Base-by-base conservation (phyloP, 2,888 invertebrate species). In the Ochropleura leucogaster region DNA sequence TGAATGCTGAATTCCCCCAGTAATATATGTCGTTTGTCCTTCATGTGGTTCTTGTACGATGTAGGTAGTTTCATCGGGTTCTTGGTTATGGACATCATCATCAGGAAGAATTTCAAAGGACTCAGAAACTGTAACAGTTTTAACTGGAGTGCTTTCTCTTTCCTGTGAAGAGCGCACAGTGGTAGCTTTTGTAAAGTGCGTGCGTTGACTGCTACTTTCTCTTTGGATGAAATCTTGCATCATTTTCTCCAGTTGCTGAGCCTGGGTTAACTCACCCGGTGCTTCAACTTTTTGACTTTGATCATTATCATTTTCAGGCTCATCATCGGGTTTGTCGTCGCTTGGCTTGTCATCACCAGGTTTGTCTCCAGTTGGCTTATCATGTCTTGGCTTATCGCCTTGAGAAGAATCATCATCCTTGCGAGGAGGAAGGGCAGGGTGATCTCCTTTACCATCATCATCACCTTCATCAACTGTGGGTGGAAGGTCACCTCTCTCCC, bases 401-500 rank as follows among this genome's bases (percentile, higher is more conserved):
- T 18, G 62, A 14, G 74, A 69, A 62, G 78, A 70, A 30, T 83
- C 88, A 20, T 86, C 79, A 65, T 85, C 76, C 7, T 84, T 72
- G 55, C 86, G 86, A 49, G 90, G 87, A 67, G 89, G 91, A 49
- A 89, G 79, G 10, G 87, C 80, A 6, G 91, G 91, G 65, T 89
- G 85, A 73, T 91, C 88, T 49, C 81, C 85, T 80, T 89, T 89
- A 66, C 91, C 88, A 77, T 92, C 90, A 74, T 93, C 93, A 79
- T 92, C 92, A 47, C 91, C 85, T 83, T 92, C 93, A 14, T 69
- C 77, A 47, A 42, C 51, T n/a, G 93, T 92, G 75, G 96, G 93
- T 63, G 95, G 93, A 79, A 94, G 93, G 18, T 95, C 97, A 71
- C 97, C 96, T 86, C 97, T 96, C 59, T 97, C 97, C 89, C 96